Evolutionary conservation across 2,888 invertebrate species (phyloP).

Genomic region (Lacanobia oleracea): DNA sequence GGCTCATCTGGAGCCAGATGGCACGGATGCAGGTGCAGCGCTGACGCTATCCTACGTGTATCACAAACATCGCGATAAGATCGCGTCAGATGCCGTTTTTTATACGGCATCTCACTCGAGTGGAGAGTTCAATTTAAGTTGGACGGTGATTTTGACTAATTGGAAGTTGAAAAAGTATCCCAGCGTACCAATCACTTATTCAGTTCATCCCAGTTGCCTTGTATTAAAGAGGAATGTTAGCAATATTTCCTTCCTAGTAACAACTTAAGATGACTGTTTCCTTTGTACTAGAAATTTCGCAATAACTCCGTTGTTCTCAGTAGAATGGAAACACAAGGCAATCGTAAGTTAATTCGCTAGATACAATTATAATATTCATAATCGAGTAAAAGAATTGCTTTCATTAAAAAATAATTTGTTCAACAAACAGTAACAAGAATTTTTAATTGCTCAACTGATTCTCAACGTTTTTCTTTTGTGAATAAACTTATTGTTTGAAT

Average conservation of each 20-base stretch:
- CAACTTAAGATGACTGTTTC: slow-evolving; percentile 2
- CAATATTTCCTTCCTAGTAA: background rate
- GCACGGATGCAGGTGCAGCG: background rate
- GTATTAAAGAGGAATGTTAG: background rate
- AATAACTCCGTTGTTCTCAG: slow-evolving; percentile 6
- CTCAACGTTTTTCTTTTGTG: slow-evolving; percentile 6
- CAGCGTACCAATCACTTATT: too few species aligned
- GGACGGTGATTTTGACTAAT: background rate
- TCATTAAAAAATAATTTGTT: slow-evolving; percentile 12
- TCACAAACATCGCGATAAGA: background rate
- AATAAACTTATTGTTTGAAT: slow-evolving; percentile 19
- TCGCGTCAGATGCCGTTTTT: too few species aligned
- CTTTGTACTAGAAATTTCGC: background rate
- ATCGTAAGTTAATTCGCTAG: background rate
- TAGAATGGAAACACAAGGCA: slow-evolving; percentile 12
- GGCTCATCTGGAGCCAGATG: background rate
- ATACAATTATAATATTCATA: slow-evolving; percentile 19
- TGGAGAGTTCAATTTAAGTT: background rate
- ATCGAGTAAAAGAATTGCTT: background rate
- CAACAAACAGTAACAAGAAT: slow-evolving; percentile 15
- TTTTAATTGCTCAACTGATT: slow-evolving; percentile 28
- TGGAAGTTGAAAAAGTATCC: background rate
- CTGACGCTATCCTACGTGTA: background rate
- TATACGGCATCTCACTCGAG: background rate
- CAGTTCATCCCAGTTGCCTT: too few species aligned